Base-by-base conservation (phyloP, 2,113 vertebrate species). In the Sciurus niger region DNA sequence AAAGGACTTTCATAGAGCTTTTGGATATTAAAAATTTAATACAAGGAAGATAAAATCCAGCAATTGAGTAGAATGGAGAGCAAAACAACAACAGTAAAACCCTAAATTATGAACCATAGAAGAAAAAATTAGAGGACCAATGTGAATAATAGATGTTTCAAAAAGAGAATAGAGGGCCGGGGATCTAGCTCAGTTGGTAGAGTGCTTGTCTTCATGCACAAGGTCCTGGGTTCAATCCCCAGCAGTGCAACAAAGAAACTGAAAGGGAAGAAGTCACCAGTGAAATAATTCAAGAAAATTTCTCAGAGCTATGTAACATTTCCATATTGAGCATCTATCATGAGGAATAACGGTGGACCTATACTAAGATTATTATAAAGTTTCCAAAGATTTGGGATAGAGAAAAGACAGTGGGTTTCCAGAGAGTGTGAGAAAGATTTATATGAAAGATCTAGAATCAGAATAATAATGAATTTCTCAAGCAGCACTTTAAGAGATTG, bases 21-120 rank as follows among this genome's bases (percentile, higher is more conserved):
- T 79, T 90, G 37, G 67, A 72, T 65, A 63, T 84, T 70, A 40
- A 58, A 93, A 60, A 92, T 43, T 89, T 58, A 94, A 2, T 40
- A 22, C 13, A 94, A 58, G 55, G 55, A 76, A 84, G 63, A 46
- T 79, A 40, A 86, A 92, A 7, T 46, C 78, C 22, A 78, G 46
- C 30, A 89, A 77, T 30, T 89, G 24, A 78, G 84, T 37, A 93
- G 37, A 55, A 80, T 43, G 24, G 51, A 74, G 48, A 60, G 12
- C 32, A 37, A 67, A 37, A 53, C 22, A 24, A 53, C 22, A 24
- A 85, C 46, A 76, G n/a, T 8, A 78, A 83, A 76, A 25, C 12
- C n/a, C 8, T 67, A 40, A 40, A 40, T 40, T 40, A 40, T 40
- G 40, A 40, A 40, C 4, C 40, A 40, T 85, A 84, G 32, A 77